Evolutionary conservation across 1,140 invertebrate species (phyloP), one percentile per base, ranked within the genome.

Genomic region (Bathynomus jamesi): DNA sequence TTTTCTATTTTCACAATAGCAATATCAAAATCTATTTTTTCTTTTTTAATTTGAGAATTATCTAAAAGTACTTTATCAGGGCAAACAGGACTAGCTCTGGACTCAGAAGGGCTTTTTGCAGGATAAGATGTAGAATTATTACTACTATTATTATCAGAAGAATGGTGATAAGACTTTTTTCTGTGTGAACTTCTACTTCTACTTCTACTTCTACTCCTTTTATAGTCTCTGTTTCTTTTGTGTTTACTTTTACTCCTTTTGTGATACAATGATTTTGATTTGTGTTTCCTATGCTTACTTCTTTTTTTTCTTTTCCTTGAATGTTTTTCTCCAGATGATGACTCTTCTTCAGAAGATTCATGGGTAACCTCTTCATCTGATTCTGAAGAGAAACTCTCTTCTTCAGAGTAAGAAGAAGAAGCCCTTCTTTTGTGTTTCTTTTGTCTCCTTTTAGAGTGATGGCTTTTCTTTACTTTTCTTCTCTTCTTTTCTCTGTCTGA

Each of bases 51-150:
- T 53, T 53, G 40, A 63, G n/a, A 11, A 11, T 10, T 10, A 1
- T 11, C 61, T 25, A 63, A 25, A 17, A 63, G 61, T 10, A 11
- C 1, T 17, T 27, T 28, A 30, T 67, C 46, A 61, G 11, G 24
- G 17, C 40, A 13, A n/a, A 28, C n/a, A 61, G 46, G 17, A 30
- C 60, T 25, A 61, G 25, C 17, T 71, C 29, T 21, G 30, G 25
- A 24, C 2, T 53, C 40, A 25, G 32, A 4, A 40, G 46, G 13
- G 66, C 60, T 32, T 64, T 24, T 29, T 28, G 13, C 29, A 17
- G 0, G 21, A 67, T 71, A 21, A n/a, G n/a, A n/a, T n/a, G n/a
- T n/a, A 65, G 40, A 10, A 69, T 65, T 17, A 63, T 67, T n/a
- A 4, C 2, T 63, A 24, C 27, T n/a, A n/a, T 67, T 17, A 11